phyloP scores from a whole-genome alignment of 2,888 invertebrate genomes.

The Metopia argyrocephala region DNA sequence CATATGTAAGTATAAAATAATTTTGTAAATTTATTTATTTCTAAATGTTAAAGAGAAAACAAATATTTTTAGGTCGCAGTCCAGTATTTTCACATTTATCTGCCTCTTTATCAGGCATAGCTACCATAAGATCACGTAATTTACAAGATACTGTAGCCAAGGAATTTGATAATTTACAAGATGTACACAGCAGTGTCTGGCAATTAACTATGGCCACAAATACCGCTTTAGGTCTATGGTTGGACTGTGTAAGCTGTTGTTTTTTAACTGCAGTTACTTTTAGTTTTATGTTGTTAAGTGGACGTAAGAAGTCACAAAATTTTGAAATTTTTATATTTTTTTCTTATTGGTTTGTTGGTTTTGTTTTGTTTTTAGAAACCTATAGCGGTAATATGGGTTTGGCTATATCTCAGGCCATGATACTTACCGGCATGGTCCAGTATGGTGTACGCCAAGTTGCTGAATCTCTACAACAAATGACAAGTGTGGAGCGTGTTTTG shows the following conservation, averaged over 20 bases:
- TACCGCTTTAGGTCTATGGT: constrained; percentile 85
- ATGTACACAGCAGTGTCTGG: constrained; percentile 78
- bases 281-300: constrained; percentile 82
- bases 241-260: constrained; percentile 85
- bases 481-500: constrained; percentile 86
- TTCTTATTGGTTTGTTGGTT: neutral
- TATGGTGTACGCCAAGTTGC: constrained; percentile 85
- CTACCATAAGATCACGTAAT: constrained; percentile 90
- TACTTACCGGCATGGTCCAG: constrained; percentile 85
- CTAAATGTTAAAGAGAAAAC: too few relatives aligned
- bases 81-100: constrained; percentile 95
- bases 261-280: constrained; percentile 84
- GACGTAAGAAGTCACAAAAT: constrained; percentile 78
- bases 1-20: constrained; percentile 80
- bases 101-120: constrained; percentile 90
- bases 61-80: constrained; percentile 82
- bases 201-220: constrained; percentile 76
- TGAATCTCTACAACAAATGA: constrained; percentile 86
- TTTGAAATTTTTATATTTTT: neutral
- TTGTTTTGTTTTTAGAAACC: constrained; percentile 69
- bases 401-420: constrained; percentile 84
- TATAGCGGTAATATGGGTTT: constrained; percentile 86
- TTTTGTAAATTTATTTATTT: neutral
- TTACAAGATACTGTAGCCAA: constrained; percentile 85
- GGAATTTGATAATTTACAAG: constrained; percentile 88